A percentile compares a stretch with the other conserved stretches of the same genome.
phyloP scores from a whole-genome alignment of 2,888 invertebrate genomes.

The Esperia sulphurella region DNA sequence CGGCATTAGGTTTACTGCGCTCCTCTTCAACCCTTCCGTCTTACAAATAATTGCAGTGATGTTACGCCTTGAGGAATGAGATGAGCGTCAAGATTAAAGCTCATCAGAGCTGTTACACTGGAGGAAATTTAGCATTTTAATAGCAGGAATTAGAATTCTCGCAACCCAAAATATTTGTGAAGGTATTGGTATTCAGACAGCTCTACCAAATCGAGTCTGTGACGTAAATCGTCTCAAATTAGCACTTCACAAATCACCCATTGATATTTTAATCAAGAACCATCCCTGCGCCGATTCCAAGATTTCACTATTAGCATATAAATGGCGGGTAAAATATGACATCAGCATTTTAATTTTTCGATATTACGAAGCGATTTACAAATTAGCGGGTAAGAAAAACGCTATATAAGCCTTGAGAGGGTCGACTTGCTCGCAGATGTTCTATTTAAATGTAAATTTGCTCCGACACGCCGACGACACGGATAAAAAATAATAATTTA shows the following conservation, averaged over 20 bases:
- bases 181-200: conserved; percentile 41
- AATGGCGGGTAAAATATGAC: conserved; percentile 75
- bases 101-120: conserved; percentile 61
- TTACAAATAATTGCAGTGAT: conserved; percentile 74
- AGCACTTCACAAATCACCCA: conserved; percentile 57
- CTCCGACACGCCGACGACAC: conserved; percentile 61
- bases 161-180: conserved; percentile 16
- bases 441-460: conserved; percentile 79
- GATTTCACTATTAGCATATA: conserved; percentile 70
- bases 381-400: conserved; percentile 78
- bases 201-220: conserved; percentile 31
- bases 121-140: conserved; percentile 62
- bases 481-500: conserved; percentile 67
- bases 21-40: conserved; percentile 63
- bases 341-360: conserved; percentile 78
- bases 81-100: conserved; percentile 68
- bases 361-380: conserved; percentile 78
- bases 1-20: conserved; percentile 64
- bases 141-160: conserved; percentile 39
- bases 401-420: conserved; percentile 66
- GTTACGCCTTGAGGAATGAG: conserved; percentile 65
- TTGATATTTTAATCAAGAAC: conserved; percentile 72
- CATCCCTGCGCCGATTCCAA: conserved; percentile 48
- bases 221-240: conserved; percentile 35
- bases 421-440: conserved; percentile 73